Conservation (phyloP, 2,113 vertebrate genomes). For the Pipra filicauda region DNA sequence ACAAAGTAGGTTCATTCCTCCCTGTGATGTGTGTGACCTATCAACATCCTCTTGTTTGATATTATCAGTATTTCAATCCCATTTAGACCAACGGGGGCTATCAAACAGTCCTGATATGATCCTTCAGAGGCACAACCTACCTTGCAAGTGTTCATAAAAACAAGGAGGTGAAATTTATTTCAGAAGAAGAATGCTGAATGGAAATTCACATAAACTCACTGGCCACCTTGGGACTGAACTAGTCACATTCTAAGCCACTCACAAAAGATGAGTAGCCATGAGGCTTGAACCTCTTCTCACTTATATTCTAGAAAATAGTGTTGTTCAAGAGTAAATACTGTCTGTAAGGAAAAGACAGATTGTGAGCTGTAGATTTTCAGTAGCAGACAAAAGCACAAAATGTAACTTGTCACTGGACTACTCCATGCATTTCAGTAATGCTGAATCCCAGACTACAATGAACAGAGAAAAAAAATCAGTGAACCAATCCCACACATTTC, state of each 20-base stretch:
- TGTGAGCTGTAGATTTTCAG: background rate
- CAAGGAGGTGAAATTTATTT: background rate
- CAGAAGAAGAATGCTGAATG: background rate
- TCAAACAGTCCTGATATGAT: background rate
- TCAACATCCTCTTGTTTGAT: background rate
- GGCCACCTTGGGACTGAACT: background rate
- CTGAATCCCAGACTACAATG: background rate
- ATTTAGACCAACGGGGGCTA: background rate
- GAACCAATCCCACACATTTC: background rate
- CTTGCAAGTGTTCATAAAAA: background rate
- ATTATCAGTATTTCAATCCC: background rate
- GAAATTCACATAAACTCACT: background rate
- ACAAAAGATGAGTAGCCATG: background rate
- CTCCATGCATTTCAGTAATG: background rate
- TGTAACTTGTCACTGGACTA: background rate
- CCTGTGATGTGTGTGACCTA: background rate
- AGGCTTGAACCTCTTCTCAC: background rate
- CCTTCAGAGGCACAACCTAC: background rate
- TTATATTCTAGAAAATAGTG: background rate
- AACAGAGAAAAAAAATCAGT: background rate
- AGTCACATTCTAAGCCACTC: background rate
- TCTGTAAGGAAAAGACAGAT: background rate
- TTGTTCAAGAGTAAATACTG: background rate
- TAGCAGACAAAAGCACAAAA: background rate
- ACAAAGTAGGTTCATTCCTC: background rate